phyloP scores from a whole-genome alignment of 2,888 invertebrate species.

The Pardosa pseudoannulata region DNA sequence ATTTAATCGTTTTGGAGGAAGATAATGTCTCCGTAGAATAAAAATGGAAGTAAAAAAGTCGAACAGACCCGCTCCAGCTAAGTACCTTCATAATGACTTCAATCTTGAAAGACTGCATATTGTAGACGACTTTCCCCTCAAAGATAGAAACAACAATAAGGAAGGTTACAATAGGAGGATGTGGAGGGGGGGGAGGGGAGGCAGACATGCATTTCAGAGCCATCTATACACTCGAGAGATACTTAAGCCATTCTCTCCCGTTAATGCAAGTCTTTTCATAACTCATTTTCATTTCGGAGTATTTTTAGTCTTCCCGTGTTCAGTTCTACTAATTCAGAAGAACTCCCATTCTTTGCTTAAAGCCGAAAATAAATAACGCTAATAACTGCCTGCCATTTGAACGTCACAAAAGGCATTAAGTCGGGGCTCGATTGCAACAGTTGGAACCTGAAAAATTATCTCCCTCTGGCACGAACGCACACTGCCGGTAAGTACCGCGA shows the following conservation, averaged over 20 bases:
- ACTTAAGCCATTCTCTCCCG: background rate
- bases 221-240: background rate
- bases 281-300: background rate
- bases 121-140: no score
- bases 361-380: background rate
- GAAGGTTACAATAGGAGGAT: background rate
- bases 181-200: background rate
- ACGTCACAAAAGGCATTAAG: background rate
- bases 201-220: background rate
- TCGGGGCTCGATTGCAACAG: background rate
- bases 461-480: background rate
- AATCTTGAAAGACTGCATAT: no score
- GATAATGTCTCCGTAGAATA: no score
- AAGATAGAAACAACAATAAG: no score
- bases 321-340: background rate
- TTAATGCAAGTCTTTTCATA: background rate
- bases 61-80: no score
- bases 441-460: slow-evolving; percentile 1
- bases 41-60: no score
- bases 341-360: background rate
- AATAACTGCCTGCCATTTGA: background rate
- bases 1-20: no score
- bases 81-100: no score
- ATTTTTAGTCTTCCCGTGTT: slow-evolving; percentile 6
- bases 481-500: background rate